phyloP scores from a whole-genome alignment of 2,113 vertebrate genomes.

The Anarhynchus alexandrinus region DNA sequence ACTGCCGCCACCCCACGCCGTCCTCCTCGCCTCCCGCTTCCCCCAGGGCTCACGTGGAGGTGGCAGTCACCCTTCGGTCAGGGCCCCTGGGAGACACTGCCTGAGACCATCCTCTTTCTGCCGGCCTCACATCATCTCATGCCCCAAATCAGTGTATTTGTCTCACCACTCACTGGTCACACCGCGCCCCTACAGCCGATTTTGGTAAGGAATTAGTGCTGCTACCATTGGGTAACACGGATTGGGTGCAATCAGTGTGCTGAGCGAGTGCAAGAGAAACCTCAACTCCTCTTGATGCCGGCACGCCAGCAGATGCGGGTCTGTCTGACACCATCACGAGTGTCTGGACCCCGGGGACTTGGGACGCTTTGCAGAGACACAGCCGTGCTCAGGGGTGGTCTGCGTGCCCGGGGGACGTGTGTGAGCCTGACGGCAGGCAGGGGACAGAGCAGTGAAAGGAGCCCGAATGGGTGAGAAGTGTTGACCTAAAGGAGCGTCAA shows the following conservation, averaged over 20 bases:
- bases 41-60: not conserved
- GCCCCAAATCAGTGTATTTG: not conserved
- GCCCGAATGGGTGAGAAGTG: too few species aligned
- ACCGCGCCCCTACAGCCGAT: not conserved
- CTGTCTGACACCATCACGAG: not conserved
- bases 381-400: not conserved
- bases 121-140: not conserved
- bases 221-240: not conserved
- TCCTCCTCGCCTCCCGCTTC: not conserved
- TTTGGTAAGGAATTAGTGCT: not conserved
- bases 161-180: not conserved
- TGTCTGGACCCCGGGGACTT: not conserved
- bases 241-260: not conserved
- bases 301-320: not conserved
- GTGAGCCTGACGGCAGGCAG: not conserved
- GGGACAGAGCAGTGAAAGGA: not conserved
- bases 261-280: not conserved
- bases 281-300: not conserved
- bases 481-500: not conserved
- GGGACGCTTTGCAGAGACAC: not conserved
- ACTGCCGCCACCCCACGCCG: too few species aligned
- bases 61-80: not conserved
- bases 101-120: not conserved
- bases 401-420: accelerated
- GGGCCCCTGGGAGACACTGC: not conserved